phyloP scores from a whole-genome alignment of 2,113 vertebrate species.

The Cranoglanis bouderius region DNA sequence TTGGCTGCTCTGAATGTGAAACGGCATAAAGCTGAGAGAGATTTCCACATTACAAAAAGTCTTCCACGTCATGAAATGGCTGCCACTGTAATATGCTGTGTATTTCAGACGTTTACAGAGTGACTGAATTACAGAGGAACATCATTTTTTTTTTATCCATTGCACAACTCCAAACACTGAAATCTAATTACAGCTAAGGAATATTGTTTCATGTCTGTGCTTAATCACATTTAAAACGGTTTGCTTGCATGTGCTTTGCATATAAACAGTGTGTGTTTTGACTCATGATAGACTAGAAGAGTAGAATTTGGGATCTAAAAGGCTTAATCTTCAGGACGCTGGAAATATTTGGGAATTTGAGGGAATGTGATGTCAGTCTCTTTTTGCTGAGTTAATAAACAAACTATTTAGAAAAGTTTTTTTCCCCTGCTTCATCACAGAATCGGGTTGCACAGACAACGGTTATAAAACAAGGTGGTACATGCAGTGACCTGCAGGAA shows the following conservation, averaged over 20 bases:
- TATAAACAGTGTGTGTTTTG: not conserved
- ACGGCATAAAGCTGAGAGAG: not conserved
- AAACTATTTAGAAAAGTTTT: not conserved
- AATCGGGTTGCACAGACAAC: not conserved
- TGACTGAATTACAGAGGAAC: not conserved
- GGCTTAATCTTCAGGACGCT: not conserved
- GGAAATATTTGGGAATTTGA: constrained; percentile 5
- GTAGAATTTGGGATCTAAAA: not conserved
- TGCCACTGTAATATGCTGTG: not conserved
- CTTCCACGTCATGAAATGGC: not conserved
- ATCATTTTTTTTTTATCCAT: not conserved
- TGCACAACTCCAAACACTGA: not conserved
- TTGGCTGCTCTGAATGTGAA: not conserved
- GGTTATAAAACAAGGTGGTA: not conserved
- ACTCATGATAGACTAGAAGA: not conserved
- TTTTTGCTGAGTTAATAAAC: constrained; percentile 1
- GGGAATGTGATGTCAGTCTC: not conserved
- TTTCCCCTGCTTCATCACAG: not conserved
- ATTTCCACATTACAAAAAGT: not conserved
- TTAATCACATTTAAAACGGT: not conserved
- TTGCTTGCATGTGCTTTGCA: not conserved
- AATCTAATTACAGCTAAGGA: not conserved
- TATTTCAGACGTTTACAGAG: not conserved
- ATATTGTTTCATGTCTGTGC: not conserved
- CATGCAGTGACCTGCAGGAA: not conserved